These are phyloP conservation scores for Actinia tenebrosa DNA, from an alignment of 64 coral and sea anemone genomes.

Conservation along the genomic window DNA sequence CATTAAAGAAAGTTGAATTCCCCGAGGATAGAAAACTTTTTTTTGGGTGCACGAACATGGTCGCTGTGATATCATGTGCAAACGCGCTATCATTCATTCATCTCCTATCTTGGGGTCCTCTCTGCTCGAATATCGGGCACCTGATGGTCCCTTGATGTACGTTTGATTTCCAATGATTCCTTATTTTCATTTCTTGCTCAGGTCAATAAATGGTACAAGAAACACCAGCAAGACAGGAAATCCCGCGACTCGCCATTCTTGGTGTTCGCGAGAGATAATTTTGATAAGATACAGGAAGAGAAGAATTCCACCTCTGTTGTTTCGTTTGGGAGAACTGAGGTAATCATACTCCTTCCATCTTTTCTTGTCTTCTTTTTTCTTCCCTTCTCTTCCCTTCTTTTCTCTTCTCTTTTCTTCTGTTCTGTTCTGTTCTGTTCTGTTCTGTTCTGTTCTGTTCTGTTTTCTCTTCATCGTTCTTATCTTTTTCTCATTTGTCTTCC, in stretches of 20 bases:
- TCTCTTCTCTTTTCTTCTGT: too few relatives aligned
- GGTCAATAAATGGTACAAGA: constrained; percentile 62
- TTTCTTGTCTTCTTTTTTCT: too few relatives aligned
- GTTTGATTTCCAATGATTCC: background rate
- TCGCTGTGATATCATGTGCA: too few relatives aligned
- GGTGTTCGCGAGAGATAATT: constrained; percentile 41
- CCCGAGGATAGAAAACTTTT: too few relatives aligned
- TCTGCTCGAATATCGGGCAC: too few relatives aligned
- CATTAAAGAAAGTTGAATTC: too few relatives aligned
- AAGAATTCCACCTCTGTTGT: background rate
- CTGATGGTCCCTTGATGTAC: too few relatives aligned
- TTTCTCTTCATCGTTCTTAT: background rate
- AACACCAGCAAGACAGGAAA: constrained; percentile 8
- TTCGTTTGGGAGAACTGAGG: constrained; percentile 14
- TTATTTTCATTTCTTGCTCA: background rate
- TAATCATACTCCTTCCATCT: background rate
- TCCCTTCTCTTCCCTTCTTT: too few relatives aligned
- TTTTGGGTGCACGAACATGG: too few relatives aligned
- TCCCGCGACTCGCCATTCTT: constrained; percentile 49
- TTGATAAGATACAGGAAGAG: constrained; percentile 7
- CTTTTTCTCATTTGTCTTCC: background rate
- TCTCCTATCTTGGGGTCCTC: too few relatives aligned
- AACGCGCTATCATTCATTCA: too few relatives aligned
- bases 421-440: background rate
- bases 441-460: background rate